A percentile compares a stretch with the other conserved stretches of the same genome.
These are phyloP conservation scores for Lucinisca nassula DNA, from an alignment of 2,888 invertebrate genomes.

Conservation along the genomic window DNA sequence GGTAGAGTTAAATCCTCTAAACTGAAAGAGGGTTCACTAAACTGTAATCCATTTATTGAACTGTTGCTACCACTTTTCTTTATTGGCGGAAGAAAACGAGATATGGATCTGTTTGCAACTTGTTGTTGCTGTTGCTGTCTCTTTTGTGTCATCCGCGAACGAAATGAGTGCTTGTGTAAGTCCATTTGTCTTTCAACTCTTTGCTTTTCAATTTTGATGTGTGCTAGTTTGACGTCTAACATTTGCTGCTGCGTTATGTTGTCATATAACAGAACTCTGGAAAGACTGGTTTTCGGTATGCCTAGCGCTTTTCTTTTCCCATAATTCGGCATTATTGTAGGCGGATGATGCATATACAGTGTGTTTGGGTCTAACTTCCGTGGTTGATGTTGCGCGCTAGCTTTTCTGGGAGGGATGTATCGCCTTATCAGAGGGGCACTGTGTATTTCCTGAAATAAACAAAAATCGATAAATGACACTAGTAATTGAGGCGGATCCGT, in stretches of 20 bases:
- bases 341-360: conserved; percentile 81
- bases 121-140: conserved; percentile 34
- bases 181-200: conserved; percentile 74
- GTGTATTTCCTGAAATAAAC: neutral
- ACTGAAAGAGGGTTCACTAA: conserved; percentile 25
- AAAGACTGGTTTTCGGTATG: conserved; percentile 81
- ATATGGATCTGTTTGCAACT: neutral
- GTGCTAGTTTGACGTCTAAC: conserved; percentile 79
- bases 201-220: conserved; percentile 77
- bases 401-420: neutral
- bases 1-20: conserved; percentile 62
- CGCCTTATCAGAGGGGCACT: neutral
- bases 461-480: no score
- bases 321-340: conserved; percentile 82
- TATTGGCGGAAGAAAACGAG: conserved; percentile 4
- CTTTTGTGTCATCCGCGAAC: conserved; percentile 59
- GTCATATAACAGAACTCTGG: conserved; percentile 83
- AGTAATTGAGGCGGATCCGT: no score
- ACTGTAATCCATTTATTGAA: neutral
- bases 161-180: conserved; percentile 75
- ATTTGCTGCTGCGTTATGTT: conserved; percentile 84
- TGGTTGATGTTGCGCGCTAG: neutral
- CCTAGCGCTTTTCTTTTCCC: conserved; percentile 75
- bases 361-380: conserved; percentile 37
- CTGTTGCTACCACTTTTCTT: neutral